phyloP scores from a whole-genome alignment of 2,797 vertebrate species.

The Aldrovandia affinis region DNA sequence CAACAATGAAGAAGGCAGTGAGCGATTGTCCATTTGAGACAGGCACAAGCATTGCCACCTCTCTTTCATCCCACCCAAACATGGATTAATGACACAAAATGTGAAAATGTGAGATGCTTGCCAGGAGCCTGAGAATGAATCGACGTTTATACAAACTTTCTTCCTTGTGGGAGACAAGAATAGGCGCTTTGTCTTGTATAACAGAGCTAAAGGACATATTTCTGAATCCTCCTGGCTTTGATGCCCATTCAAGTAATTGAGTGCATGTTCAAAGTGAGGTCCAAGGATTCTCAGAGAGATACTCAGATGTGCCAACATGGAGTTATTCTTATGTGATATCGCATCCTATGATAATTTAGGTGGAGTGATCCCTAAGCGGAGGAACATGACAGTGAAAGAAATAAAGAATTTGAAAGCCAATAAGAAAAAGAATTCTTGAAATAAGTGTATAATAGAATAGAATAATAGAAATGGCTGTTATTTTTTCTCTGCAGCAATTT shows the following conservation, averaged over 20 bases:
- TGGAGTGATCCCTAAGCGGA: neutral
- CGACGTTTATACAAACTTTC: slow-evolving; percentile 22
- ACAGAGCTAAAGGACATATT: slow-evolving; percentile 14
- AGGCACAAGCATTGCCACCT: neutral
- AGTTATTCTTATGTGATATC: neutral
- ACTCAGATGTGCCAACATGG: neutral
- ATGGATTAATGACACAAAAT: neutral
- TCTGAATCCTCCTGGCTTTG: neutral
- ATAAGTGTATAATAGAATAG: neutral
- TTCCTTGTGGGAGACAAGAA: neutral
- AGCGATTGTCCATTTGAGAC: neutral
- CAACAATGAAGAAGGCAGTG: neutral
- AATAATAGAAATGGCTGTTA: neutral
- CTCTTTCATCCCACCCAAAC: neutral
- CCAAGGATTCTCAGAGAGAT: neutral
- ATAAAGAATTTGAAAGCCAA: neutral
- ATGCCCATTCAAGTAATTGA: slow-evolving; percentile 10
- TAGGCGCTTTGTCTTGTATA: neutral
- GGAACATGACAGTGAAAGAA: neutral
- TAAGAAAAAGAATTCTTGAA: neutral
- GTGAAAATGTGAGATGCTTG: neutral
- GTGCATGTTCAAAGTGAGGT: neutral
- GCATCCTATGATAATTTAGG: neutral
- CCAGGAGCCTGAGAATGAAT: slow-evolving; percentile 1
- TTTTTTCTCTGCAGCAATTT: too few species aligned